Evolutionary conservation across 2,888 invertebrate genomes (phyloP).

Genomic region (Eudemis profundana): DNA sequence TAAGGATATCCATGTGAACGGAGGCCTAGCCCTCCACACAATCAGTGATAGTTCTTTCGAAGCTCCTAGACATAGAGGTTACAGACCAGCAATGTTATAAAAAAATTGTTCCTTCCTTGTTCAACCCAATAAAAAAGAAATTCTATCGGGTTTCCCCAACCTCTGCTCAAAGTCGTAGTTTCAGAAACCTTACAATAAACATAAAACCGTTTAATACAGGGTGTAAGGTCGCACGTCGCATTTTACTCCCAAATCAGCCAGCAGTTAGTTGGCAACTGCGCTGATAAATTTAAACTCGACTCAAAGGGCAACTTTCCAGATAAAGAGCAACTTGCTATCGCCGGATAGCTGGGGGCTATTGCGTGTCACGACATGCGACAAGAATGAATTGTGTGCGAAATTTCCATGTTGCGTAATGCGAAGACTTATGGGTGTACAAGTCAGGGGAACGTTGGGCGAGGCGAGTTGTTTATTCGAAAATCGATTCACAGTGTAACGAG

Average conservation of each 20-base stretch:
- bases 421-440: background rate
- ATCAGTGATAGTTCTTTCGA: too few relatives aligned
- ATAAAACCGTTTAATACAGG: constrained; percentile 12
- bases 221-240: constrained; percentile 20
- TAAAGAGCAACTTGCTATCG: constrained; percentile 65
- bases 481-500: too few relatives aligned
- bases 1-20: too few relatives aligned
- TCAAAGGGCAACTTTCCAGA: constrained; percentile 74
- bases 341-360: constrained; percentile 54
- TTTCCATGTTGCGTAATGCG: background rate
- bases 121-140: too few relatives aligned
- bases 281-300: constrained; percentile 71
- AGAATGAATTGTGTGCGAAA: constrained; percentile 7
- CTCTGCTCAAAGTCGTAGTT: too few relatives aligned
- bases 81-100: too few relatives aligned
- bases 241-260: constrained; percentile 44
- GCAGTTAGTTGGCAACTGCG: constrained; percentile 41
- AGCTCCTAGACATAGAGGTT: too few relatives aligned
- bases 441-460: too few relatives aligned
- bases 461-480: too few relatives aligned
- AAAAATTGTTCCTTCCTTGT: too few relatives aligned
- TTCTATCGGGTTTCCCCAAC: too few relatives aligned
- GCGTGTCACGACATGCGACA: constrained; percentile 33
- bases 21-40: too few relatives aligned
- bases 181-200: background rate